Base-by-base conservation (phyloP, 1,140 invertebrate genomes). In the Tetramorium parvispinum region DNA sequence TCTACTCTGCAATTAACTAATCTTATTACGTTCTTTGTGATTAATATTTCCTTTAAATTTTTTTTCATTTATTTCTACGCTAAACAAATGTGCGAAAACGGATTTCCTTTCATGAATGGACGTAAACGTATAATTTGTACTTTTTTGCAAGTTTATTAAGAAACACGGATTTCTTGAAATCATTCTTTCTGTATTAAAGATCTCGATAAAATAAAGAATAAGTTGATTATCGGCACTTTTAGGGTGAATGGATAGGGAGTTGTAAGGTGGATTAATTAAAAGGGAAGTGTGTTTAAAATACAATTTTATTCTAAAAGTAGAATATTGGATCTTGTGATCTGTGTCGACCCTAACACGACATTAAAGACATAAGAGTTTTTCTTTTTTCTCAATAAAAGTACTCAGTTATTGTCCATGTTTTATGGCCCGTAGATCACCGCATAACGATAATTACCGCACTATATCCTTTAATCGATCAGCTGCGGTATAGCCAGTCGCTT, bases 401-500 rank as follows among this genome's bases (percentile, higher is more conserved):
- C 21, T 24, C 61, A 46, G 18, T 71, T 65, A 55, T 11, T 61
- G 13, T n/a, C 3, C 13, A 27, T 49, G n/a, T 79, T 63, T 75
- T 53, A 46, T 65, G 61, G 27, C 65, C 18, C 76, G 81, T 88
- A 88, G 81, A 88, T 88, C 87, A 82, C 10, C 21, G 13, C n/a
- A 6, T 68, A 65, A 63, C 76, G 68, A 88, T 86, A 81, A 88
- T 88, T 88, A 86, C 59, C 27, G 66, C 66, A 46, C 53, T 59
- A 71, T 61, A 85, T 88, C 43, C 87, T 57, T 88, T 86, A 81
- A 86, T 76, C 66, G 83, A 86, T 88, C 87, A 66, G 75, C 66
- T 70, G 32, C 46, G 70, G n/a, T 68, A 57, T 55, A 68, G 46
- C 40, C 16, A 13, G 37, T 43, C 53, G 53, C 37, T 73, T 79